Conservation (phyloP, 2,888 invertebrate genomes). For the Sesia apiformis region DNA sequence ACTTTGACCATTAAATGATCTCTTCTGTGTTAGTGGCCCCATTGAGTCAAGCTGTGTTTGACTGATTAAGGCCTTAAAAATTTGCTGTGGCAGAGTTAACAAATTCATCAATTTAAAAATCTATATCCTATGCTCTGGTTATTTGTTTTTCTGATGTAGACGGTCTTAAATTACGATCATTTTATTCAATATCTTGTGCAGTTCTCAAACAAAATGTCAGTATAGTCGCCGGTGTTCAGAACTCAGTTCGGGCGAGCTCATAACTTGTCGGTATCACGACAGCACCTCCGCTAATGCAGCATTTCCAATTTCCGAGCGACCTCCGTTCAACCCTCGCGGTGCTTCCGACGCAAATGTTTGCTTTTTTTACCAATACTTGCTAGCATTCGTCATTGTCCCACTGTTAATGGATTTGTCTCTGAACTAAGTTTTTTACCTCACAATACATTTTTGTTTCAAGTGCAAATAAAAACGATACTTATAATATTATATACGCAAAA, state of each 20-base stretch:
- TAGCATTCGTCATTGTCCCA: slow-evolving; percentile 62
- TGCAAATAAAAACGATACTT: no score
- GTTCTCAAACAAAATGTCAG: not conserved
- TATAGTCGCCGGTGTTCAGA: not conserved
- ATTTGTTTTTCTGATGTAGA: no score
- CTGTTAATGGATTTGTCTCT: slow-evolving; percentile 47
- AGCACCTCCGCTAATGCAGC: slow-evolving; percentile 48
- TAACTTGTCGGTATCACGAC: slow-evolving; percentile 56
- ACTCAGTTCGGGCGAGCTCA: slow-evolving; percentile 29
- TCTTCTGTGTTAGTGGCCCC: no score
- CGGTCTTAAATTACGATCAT: not conserved
- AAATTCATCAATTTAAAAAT: no score
- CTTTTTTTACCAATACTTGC: slow-evolving; percentile 35
- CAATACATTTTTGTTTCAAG: no score
- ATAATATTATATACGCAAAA: no score
- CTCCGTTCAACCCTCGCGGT: slow-evolving; percentile 20
- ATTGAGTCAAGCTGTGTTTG: no score
- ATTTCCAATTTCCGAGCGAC: slow-evolving; percentile 65
- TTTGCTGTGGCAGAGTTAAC: no score
- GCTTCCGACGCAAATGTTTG: slow-evolving; percentile 29
- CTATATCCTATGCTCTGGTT: no score
- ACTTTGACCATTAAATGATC: no score
- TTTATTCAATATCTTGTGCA: not conserved
- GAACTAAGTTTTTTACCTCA: slow-evolving; percentile 1
- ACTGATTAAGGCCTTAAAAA: no score